phyloP scores from a whole-genome alignment of 2,888 invertebrate genomes.

The Latheticus oryzae region DNA sequence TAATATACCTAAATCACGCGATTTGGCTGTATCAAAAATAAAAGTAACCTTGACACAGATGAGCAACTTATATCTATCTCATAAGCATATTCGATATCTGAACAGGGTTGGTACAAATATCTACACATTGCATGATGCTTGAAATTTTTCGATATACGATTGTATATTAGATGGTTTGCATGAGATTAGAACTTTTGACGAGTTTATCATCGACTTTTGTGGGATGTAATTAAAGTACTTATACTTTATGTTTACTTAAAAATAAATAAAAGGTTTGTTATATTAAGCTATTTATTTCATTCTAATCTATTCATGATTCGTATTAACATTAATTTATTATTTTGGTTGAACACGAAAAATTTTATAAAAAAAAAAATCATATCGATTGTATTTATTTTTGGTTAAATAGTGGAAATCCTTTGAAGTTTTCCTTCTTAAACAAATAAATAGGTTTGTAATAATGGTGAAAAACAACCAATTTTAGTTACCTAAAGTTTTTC shows the following conservation, averaged over 20 bases:
- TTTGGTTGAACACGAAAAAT: too few species aligned
- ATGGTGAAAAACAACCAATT: too few species aligned
- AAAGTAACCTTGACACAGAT: constrained; percentile 35
- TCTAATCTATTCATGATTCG: background rate
- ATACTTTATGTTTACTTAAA: too few species aligned
- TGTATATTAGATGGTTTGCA: constrained; percentile 26
- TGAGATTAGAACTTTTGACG: constrained; percentile 14
- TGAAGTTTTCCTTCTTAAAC: too few species aligned
- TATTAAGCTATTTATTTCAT: constrained; percentile 10
- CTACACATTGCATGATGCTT: constrained; percentile 18
- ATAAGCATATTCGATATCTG: constrained; percentile 7
- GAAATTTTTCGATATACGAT: constrained; percentile 5
- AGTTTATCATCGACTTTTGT: constrained; percentile 9
- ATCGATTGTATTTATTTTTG: too few species aligned
- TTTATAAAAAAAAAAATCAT: too few species aligned
- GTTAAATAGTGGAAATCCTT: too few species aligned
- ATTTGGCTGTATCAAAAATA: constrained; percentile 29
- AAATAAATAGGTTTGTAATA: too few species aligned
- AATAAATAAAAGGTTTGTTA: too few species aligned
- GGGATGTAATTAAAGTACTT: constrained; percentile 6
- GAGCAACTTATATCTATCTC: constrained; percentile 3
- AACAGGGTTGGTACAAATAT: constrained; percentile 16
- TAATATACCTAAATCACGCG: constrained; percentile 23
- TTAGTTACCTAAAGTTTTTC: too few species aligned
- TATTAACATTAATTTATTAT: too few species aligned